Base-by-base conservation (phyloP, 1,140 invertebrate genomes). In the Uloborus diversus region DNA sequence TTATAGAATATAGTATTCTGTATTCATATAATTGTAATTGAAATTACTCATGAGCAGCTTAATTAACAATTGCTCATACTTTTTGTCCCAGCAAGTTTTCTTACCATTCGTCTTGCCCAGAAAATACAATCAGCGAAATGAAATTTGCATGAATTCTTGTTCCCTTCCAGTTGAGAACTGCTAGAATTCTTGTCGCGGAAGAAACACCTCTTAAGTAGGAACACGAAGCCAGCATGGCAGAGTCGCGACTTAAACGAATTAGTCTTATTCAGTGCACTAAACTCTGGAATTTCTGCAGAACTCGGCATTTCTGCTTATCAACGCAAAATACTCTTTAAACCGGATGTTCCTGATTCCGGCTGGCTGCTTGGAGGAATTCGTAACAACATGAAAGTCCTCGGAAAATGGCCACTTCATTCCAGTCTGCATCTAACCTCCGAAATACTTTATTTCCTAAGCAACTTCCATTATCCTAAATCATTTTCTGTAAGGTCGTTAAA, bases 401-500 rank as follows among this genome's bases (percentile, higher is more conserved):
- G 37, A 35, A 57, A 75, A 42, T n/a, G n/a, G n/a, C n/a, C n/a
- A n/a, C 17, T 28, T 33, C 35, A 51, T 47, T 51, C n/a, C 71
- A 47, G 62, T 75, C 35, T 64, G 25, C 53, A 17, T 20, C 33
- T 42, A 32, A 23, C 4, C 13, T 35, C 47, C 25, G n/a, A 75
- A 75, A 64, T 64, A 42, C n/a, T 61, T 73, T 73, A 61, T 47
- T 73, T 73, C 47, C 57, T 61, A 27, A 61, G 69, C 53, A 42
- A 47, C 56, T 35, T 73, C 69, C 56, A 73, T 73, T 73, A 73
- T 61, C 53, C 57, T 73, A 73, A 73, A 73, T 73, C 69, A 61
- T 73, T 73, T n/a, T 73, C 69, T 28, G 27, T 61, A 28, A 17
- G 33, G 69, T 71, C 69, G 69, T 71, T 71, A 71, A 71, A 61